Base-by-base conservation (phyloP, 2,113 vertebrate species). In the Propithecus coquereli region DNA sequence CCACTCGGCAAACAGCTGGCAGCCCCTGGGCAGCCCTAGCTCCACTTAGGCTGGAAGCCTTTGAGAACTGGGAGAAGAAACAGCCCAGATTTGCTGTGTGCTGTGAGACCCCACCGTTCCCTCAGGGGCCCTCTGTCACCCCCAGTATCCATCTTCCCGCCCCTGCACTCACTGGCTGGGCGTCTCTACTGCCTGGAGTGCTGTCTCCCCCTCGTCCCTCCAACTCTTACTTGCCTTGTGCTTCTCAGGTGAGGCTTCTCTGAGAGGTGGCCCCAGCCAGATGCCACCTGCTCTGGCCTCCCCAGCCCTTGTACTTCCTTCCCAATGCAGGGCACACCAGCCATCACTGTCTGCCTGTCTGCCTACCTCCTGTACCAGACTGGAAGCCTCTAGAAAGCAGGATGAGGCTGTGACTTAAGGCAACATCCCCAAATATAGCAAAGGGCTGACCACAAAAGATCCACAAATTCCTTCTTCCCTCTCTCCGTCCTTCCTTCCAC, bases 361-460 rank as follows among this genome's bases (percentile, higher is more conserved):
- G 32, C 70, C n/a, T 32, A 20, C 40, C 34, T 68, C 37, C 34
- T 20, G 13, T 23, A 8, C 13, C n/a, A 61, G 84, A 89, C 50
- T 40, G 43, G 71, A 95, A 93, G 59, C 22, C 47, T 96, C 87
- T 63, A 87, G 92, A 93, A 96, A 80, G 30, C 11, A 90, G 30
- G 30, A 0, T 2, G 50, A 14, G 25, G 6, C n/a, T 92, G 80
- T 85, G 66, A 76, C 52, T 81, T 71, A 81, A 86, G 52, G 71
- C 52, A 81, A 63, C 47, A 54, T 57, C 63, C 47, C 30, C 52
- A 23, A 52, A 47, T 10, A 4, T 40, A 43, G 9, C 37, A 68
- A 87, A 96, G 74, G 70, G 34, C 37, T 71, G 40, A 87, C 18
- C 32, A 12, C n/a, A 68, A 79, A 94, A 6, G 30, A 59, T n/a